Percentiles rank a stretch among this genome's conserved stretches.
Conservation (phyloP, 2,888 invertebrate species). For the Microctonus aethiopoides region DNA sequence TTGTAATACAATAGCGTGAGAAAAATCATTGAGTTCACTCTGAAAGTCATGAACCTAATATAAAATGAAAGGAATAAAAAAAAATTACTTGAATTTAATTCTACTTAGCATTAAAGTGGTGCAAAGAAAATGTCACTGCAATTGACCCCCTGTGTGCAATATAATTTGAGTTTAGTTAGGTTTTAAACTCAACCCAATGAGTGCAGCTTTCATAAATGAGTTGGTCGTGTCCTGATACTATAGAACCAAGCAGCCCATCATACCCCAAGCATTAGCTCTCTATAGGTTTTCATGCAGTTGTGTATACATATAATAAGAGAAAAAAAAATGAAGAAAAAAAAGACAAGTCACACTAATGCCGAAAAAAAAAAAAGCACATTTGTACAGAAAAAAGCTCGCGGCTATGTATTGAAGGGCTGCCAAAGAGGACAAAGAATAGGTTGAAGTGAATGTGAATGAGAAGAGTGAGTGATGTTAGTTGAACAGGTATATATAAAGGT, state of each 20-base stretch:
- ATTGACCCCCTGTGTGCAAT: background rate
- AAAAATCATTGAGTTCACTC: no score
- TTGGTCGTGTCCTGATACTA: conserved; percentile 23
- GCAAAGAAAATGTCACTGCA: background rate
- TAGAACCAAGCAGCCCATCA: conserved; percentile 6
- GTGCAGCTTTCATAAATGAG: background rate
- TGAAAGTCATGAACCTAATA: no score
- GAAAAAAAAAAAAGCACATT: conserved; percentile 27
- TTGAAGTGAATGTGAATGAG: no score
- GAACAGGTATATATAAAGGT: background rate
- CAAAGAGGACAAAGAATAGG: conserved; percentile 30
- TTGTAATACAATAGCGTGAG: no score
- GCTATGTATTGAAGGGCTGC: conserved; percentile 42
- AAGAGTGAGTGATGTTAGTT: background rate
- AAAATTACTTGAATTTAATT: no score
- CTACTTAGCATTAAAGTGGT: background rate
- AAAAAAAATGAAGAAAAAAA: background rate
- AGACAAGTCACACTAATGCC: conserved; percentile 4
- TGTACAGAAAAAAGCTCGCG: conserved; percentile 27
- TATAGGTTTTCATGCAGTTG: no score
- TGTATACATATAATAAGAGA: background rate
- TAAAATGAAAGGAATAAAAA: no score
- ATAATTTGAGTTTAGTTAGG: background rate
- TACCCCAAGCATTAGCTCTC: background rate
- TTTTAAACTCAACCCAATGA: background rate